Evolutionary conservation across 2,888 invertebrate species (phyloP), one percentile per base, ranked within the genome.

Genomic region (Microchrysa polita): DNA sequence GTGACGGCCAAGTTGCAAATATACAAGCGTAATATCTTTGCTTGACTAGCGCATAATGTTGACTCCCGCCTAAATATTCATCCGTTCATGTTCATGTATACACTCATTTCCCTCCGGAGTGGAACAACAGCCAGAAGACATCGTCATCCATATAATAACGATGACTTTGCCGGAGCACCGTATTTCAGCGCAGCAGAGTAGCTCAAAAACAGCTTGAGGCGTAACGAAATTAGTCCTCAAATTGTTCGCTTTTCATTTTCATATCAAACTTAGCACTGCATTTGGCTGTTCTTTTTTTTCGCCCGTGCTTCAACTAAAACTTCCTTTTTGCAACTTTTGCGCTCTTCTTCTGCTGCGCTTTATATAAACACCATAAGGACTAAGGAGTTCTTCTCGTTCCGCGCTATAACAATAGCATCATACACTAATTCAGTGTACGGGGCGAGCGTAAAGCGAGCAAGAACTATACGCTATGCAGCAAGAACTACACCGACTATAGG

Each of bases 201-300:
- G 27, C 27, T 14, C 60, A 34, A 53, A 52, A 67, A 67, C 67
- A 53, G 67, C 67, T 34, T 53, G 27, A 53, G 67, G 67, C 67
- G 34, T 34, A 67, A 67, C 67, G 67, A 67, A 67, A 67, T 67
- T 67, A 67, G 67, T 67, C 53, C 18, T 53, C 67, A 34, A 18
- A 67, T 67, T 67, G 67, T 67, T 67, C 42, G 20, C 67, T 67
- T 67, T 67, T 67, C 67, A 53, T 63, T 63, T 63, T 63, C 61
- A 63, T 42, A 63, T 67, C 14, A 44, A 67, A 67, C 48, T 67
- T 67, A 67, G 67, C 67, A 67, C 61, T 42, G 55, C 55, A 55
- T 67, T 67, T 67, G 55, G 53, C 67, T 52, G 53, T 27, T 52
- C 53, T 53, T 53, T 67, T 63, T 20, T 16, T 16, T 14, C 27